Conservation (phyloP, 2,113 vertebrate species). For the Anthoscopus minutus region DNA sequence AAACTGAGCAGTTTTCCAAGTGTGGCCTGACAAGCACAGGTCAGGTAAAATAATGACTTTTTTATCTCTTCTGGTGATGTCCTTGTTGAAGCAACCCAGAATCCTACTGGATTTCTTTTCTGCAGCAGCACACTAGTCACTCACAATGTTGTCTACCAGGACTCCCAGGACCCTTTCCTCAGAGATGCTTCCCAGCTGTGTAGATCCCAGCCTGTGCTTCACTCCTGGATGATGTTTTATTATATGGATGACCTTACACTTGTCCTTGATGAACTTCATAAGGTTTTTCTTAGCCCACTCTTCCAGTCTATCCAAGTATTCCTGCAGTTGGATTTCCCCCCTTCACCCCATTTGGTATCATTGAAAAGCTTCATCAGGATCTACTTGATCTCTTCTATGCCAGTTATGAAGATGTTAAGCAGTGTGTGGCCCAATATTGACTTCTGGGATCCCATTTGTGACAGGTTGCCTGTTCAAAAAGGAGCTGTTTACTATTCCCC, state of each 20-base stretch:
- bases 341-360: neutral
- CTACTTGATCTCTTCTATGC: neutral
- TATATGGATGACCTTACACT: neutral
- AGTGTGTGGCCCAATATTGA: accelerated
- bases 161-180: neutral
- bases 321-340: neutral
- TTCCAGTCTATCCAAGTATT: neutral
- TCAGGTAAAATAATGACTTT: neutral
- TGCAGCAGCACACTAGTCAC: neutral
- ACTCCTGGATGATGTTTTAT: neutral
- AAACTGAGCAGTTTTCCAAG: neutral
- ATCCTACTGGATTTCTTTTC: neutral
- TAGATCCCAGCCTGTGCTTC: neutral
- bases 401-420: neutral
- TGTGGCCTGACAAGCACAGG: neutral
- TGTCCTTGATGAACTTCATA: neutral
- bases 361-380: neutral
- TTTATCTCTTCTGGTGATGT: neutral
- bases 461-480: accelerated
- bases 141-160: neutral
- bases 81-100: neutral
- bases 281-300: neutral
- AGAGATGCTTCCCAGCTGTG: neutral
- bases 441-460: neutral
- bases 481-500: neutral